phyloP scores from a whole-genome alignment of 1,140 invertebrate genomes.

The Contarinia nasturtii region DNA sequence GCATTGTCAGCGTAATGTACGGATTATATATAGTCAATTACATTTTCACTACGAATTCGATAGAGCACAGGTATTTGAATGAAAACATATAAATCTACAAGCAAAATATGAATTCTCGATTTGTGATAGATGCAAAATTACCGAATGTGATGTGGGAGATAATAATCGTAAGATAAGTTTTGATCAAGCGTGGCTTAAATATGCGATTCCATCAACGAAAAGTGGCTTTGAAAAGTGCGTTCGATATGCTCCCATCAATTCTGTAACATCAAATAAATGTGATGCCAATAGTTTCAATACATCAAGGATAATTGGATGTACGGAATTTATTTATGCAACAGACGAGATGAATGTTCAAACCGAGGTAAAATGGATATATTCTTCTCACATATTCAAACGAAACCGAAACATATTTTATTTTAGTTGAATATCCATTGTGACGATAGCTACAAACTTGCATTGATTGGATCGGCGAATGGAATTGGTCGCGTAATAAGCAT shows the following conservation, averaged over 20 bases:
- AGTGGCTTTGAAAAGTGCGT: background rate
- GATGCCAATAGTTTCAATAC: background rate
- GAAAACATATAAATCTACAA: no score
- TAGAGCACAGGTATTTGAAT: no score
- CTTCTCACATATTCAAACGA: no score
- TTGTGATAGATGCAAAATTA: background rate
- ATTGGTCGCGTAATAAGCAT: constrained; percentile 48
- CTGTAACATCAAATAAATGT: background rate
- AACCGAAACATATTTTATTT: background rate
- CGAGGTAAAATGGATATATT: background rate
- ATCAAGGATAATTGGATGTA: no score
- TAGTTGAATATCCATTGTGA: constrained; percentile 23
- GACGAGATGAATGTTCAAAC: background rate
- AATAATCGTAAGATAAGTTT: no score
- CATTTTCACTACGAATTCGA: no score
- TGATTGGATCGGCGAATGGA: constrained; percentile 52
- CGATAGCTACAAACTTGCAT: constrained; percentile 38
- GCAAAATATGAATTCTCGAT: no score
- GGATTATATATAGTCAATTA: no score
- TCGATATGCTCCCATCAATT: background rate
- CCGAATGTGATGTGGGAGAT: background rate
- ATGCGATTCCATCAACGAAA: background rate
- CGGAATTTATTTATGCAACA: no score
- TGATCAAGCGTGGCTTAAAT: background rate
- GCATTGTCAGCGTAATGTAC: no score